Conservation (phyloP, 2,888 invertebrate species). For the Dilophus febrilis region DNA sequence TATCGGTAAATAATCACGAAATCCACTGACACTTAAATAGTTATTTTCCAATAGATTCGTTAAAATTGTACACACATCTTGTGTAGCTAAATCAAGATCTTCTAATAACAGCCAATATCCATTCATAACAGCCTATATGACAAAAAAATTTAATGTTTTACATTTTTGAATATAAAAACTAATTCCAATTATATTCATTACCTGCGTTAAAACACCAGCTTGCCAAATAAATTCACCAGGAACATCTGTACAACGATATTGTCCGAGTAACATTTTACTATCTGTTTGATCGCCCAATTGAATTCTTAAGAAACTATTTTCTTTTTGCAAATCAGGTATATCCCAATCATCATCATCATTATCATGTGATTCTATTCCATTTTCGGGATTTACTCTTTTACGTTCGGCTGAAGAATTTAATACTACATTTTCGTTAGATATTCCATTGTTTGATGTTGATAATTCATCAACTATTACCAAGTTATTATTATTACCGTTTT, state of each 20-base stretch:
- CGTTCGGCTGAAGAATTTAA: neutral
- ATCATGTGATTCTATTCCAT: constrained; percentile 8
- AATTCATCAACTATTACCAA: too few relatives aligned
- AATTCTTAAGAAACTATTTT: constrained; percentile 53
- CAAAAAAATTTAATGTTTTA: neutral
- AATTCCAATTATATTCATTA: constrained; percentile 14
- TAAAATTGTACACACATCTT: constrained; percentile 80
- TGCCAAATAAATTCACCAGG: constrained; percentile 97
- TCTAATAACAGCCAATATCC: constrained; percentile 89
- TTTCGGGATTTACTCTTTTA: constrained; percentile 4
- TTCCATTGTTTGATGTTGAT: too few relatives aligned
- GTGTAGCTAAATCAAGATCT: constrained; percentile 86
- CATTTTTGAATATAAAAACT: neutral
- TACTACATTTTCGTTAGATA: constrained; percentile 5
- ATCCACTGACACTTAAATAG: constrained; percentile 71
- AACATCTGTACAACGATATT: constrained; percentile 71
- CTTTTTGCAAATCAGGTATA: neutral
- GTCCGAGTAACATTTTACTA: constrained; percentile 81
- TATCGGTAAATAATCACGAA: constrained; percentile 62
- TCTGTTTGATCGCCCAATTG: constrained; percentile 96
- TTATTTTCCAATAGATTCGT: constrained; percentile 71
- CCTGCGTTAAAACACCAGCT: constrained; percentile 81
- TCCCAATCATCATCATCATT: constrained; percentile 1
- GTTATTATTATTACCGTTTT: neutral
- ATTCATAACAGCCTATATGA: constrained; percentile 50